Evolutionary conservation across 2,113 vertebrate genomes (phyloP).

Genomic region (Dipodomys stephensi): DNA sequence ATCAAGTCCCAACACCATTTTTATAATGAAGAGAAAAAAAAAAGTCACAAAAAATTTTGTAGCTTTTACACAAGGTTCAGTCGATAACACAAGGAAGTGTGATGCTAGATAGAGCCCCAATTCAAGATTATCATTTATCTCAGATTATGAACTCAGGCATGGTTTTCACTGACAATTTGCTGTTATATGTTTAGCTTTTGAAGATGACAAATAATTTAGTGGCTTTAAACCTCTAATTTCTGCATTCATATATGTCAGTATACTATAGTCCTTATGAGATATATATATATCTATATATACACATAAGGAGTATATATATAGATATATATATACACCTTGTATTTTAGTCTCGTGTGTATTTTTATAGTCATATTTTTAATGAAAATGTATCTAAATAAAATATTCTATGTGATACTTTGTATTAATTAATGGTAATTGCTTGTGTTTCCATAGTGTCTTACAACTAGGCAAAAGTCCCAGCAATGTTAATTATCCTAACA

Average conservation of each 20-base stretch:
- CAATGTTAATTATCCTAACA: constrained; percentile 46
- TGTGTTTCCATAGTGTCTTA: constrained; percentile 22
- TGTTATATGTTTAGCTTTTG: constrained; percentile 11
- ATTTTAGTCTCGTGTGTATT: constrained; percentile 35
- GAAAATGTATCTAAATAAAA: constrained; percentile 34
- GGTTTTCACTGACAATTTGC: constrained; percentile 40
- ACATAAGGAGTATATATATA: too few relatives aligned
- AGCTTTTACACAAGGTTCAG: background rate
- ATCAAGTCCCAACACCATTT: constrained; percentile 50
- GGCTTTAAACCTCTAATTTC: constrained; percentile 46
- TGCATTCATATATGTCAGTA: background rate
- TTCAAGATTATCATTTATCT: constrained; percentile 25
- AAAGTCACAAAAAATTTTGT: constrained; percentile 45
- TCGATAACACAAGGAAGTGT: constrained; percentile 39
- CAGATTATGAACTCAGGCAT: constrained; percentile 36
- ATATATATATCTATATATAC: too few relatives aligned
- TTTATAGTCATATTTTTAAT: constrained; percentile 51
- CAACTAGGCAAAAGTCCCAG: background rate
- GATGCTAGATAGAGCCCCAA: background rate
- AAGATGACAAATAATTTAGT: constrained; percentile 6
- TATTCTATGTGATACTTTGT: constrained; percentile 23
- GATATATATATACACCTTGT: too few relatives aligned
- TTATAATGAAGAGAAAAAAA: constrained; percentile 14
- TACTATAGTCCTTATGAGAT: background rate
- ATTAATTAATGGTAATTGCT: constrained; percentile 53